A percentile compares a stretch with the other conserved stretches of the same genome.
These are phyloP conservation scores for Plebejus melissa DNA, from an alignment of 2,888 invertebrate species.

Conservation along the genomic window DNA sequence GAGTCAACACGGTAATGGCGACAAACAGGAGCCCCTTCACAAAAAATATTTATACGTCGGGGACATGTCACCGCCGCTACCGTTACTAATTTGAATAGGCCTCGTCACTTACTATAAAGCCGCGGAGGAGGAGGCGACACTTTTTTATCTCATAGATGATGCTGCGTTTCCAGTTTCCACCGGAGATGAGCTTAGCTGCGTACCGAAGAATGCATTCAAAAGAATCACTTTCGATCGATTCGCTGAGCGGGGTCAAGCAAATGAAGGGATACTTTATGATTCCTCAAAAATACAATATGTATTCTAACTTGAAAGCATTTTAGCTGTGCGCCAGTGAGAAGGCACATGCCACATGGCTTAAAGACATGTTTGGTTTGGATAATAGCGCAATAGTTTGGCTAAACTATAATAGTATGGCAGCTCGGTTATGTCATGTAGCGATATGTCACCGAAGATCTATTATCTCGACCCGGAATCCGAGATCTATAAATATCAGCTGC, in stretches of 20 bases:
- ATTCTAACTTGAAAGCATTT: no score
- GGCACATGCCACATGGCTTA: neutral
- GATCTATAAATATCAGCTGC: neutral
- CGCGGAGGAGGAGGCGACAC: neutral
- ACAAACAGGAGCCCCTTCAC: slow-evolving; percentile 54
- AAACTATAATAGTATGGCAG: neutral
- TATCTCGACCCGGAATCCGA: neutral
- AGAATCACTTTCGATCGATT: neutral
- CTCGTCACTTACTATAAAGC: slow-evolving; percentile 1
- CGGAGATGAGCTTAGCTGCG: neutral
- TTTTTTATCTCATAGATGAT: no score
- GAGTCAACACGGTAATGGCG: slow-evolving; percentile 70
- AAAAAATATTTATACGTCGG: slow-evolving; percentile 19
- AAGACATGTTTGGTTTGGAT: neutral
- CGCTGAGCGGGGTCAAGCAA: neutral
- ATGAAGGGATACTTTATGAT: no score
- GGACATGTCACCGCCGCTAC: slow-evolving; percentile 41
- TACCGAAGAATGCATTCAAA: neutral
- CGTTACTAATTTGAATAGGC: slow-evolving; percentile 35
- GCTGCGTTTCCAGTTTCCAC: no score
- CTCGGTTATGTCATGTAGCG: neutral
- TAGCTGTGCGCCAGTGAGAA: no score
- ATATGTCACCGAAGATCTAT: neutral
- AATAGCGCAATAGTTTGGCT: neutral
- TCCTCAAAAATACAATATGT: no score